phyloP scores from a whole-genome alignment of 2,113 vertebrate genomes.

The Cepphus grylle region DNA sequence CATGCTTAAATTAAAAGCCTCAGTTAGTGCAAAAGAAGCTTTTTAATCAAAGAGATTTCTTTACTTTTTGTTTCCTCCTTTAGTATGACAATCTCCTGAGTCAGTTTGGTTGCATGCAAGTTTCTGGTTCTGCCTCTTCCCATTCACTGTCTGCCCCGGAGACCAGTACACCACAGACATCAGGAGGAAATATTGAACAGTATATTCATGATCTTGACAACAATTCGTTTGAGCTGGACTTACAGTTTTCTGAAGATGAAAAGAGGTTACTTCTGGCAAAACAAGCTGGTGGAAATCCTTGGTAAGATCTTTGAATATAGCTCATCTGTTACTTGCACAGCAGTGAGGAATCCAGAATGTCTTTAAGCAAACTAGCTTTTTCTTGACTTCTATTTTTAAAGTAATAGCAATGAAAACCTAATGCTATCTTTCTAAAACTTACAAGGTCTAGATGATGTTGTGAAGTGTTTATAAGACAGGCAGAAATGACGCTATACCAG shows the following conservation, averaged over 20 bases:
- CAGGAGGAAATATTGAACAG: slow-evolving; percentile 95
- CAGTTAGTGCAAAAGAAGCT: not conserved
- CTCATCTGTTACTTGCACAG: not conserved
- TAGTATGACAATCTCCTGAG: slow-evolving; percentile 99
- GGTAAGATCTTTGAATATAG: slow-evolving; percentile 74
- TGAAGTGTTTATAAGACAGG: not conserved
- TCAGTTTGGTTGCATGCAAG: slow-evolving; percentile 98
- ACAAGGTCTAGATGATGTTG: not conserved
- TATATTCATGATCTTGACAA: slow-evolving; percentile 97
- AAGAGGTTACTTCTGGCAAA: slow-evolving; percentile 93
- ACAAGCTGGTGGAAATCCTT: slow-evolving; percentile 92
- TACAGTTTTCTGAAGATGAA: slow-evolving; percentile 95
- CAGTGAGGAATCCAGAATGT: not conserved
- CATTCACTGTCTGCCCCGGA: slow-evolving; percentile 83
- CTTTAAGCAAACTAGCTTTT: not conserved
- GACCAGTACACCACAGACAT: slow-evolving; percentile 75
- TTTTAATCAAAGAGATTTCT: not conserved
- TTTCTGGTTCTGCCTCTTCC: slow-evolving; percentile 86
- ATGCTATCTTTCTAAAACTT: not conserved
- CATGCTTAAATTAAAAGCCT: not conserved
- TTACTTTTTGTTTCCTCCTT: slow-evolving; percentile 11
- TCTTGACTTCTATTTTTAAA: not conserved
- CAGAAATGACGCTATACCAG: not conserved
- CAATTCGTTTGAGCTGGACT: slow-evolving; percentile 96
- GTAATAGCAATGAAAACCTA: not conserved